A percentile compares a stretch with the other conserved stretches of the same genome.
Conservation (phyloP, 2,113 vertebrate species). For the Glaucomys volans region DNA sequence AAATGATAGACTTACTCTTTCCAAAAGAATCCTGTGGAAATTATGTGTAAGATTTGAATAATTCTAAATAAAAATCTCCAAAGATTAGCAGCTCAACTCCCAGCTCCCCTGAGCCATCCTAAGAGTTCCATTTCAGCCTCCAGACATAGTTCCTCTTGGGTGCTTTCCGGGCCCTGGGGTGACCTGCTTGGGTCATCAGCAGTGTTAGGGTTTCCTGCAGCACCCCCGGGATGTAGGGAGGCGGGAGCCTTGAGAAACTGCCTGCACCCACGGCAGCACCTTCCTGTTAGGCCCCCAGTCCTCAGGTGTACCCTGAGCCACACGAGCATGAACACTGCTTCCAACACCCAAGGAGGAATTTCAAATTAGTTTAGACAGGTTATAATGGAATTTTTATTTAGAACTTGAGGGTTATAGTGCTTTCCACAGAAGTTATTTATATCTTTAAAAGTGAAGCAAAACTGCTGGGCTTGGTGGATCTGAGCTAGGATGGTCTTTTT, state of each 20-base stretch:
- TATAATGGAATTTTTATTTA: constrained; percentile 44
- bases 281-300: not conserved
- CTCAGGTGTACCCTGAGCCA: constrained; percentile 19
- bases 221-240: constrained; percentile 19
- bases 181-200: not conserved
- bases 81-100: not conserved
- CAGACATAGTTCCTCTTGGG: not conserved
- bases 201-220: not conserved
- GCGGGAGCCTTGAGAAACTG: not conserved
- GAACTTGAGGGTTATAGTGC: constrained; percentile 58
- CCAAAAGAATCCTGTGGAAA: constrained; percentile 50
- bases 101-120: not conserved
- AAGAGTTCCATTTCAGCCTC: not conserved
- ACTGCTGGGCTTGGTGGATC: not conserved
- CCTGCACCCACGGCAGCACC: not conserved
- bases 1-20: not conserved
- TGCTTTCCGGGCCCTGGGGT: not conserved
- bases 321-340: not conserved
- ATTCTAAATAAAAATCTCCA: constrained; percentile 39
- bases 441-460: not conserved
- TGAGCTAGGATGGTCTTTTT: not conserved
- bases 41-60: not conserved
- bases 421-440: not conserved
- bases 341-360: not conserved
- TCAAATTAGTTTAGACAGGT: not conserved